Conservation (phyloP, 1,140 invertebrate species). For the Pogonomyrmex barbatus region DNA sequence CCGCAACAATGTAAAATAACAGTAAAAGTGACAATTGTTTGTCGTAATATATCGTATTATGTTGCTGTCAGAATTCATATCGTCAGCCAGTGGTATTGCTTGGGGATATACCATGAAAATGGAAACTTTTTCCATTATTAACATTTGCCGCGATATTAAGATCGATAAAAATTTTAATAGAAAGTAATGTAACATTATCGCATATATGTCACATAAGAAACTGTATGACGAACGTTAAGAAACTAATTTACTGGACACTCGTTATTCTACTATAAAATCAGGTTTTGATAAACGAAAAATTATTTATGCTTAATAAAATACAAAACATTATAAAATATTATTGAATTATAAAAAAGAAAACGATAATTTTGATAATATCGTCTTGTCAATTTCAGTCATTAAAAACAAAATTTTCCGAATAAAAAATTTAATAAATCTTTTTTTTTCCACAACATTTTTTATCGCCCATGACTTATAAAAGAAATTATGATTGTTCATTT, state of each 20-base stretch:
- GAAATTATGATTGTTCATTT: constrained; percentile 13
- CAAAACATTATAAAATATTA: background rate
- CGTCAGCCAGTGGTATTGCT: background rate
- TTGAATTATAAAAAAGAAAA: background rate
- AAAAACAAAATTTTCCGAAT: background rate
- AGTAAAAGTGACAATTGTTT: constrained; percentile 29
- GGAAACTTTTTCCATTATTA: constrained; percentile 4
- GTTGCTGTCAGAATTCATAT: background rate
- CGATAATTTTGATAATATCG: background rate
- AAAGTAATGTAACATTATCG: background rate
- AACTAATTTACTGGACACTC: background rate
- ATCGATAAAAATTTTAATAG: constrained; percentile 23
- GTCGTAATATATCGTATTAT: constrained; percentile 8
- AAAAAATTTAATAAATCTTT: background rate
- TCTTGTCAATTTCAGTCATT: background rate
- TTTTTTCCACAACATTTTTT: background rate
- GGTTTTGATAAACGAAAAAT: constrained; percentile 3
- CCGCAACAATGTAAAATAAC: constrained; percentile 22
- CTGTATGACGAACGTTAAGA: background rate
- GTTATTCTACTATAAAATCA: background rate
- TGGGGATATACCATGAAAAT: constrained; percentile 7
- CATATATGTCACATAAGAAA: background rate
- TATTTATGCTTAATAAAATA: background rate
- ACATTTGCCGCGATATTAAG: background rate
- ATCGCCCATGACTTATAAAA: background rate